Conservation (phyloP, 2,113 vertebrate species). For the Albula glossodonta region DNA sequence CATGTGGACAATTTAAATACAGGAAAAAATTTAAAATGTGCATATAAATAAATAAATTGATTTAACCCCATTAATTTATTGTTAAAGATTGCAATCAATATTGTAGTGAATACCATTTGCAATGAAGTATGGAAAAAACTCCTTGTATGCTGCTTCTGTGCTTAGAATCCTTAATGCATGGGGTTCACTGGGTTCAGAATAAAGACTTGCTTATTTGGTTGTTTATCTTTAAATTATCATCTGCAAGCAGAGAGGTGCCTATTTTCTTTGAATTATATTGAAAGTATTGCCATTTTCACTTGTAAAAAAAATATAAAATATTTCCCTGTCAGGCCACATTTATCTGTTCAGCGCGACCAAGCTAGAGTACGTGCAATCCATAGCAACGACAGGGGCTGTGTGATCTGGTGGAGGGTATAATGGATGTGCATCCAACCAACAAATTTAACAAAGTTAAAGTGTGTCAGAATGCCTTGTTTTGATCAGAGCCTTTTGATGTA, state of each 20-base stretch:
- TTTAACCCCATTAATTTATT: neutral
- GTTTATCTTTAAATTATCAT: neutral
- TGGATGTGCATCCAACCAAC: neutral
- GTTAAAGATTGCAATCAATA: neutral
- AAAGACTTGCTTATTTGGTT: neutral
- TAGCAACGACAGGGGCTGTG: neutral
- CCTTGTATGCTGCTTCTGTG: neutral
- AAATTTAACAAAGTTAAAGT: neutral
- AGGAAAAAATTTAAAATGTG: neutral
- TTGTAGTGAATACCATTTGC: neutral
- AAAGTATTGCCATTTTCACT: neutral
- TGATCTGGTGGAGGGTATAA: neutral
- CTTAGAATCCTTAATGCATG: neutral
- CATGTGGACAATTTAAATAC: conserved; percentile 2
- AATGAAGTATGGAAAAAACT: neutral
- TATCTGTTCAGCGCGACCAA: neutral
- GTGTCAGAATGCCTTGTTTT: neutral
- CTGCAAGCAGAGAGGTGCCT: neutral
- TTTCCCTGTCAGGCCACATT: neutral
- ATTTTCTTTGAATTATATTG: neutral
- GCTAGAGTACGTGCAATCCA: neutral
- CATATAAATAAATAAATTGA: neutral
- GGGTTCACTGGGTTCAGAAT: neutral
- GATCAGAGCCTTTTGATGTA: neutral
- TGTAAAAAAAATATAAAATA: neutral